Conservation (phyloP, 2,888 invertebrate species). For the Timema podura region DNA sequence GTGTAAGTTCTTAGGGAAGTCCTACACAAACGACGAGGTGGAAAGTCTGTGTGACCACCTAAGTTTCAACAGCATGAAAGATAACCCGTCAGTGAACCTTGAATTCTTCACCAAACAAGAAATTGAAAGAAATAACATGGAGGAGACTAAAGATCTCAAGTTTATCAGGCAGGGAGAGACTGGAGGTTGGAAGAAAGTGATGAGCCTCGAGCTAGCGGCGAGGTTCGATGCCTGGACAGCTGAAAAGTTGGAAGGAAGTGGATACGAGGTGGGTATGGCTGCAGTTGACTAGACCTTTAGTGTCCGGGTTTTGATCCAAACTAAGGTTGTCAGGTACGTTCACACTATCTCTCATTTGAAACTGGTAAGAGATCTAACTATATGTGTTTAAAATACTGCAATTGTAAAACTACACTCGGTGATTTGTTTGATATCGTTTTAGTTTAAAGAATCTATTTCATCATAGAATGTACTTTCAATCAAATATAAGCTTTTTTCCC, state of each 20-base stretch:
- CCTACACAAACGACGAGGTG: slow-evolving; percentile 42
- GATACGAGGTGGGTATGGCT: slow-evolving; percentile 2
- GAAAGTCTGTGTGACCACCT: slow-evolving; percentile 45
- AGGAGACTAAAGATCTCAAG: slow-evolving; percentile 33
- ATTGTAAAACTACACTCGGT: too few species aligned
- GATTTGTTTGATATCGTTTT: too few species aligned
- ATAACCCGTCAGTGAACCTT: slow-evolving; percentile 49
- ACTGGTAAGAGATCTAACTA: too few species aligned
- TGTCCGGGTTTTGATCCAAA: too few species aligned
- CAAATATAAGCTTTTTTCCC: too few species aligned
- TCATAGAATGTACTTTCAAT: too few species aligned
- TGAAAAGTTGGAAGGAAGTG: slow-evolving; percentile 14
- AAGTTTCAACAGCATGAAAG: slow-evolving; percentile 51
- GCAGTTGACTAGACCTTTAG: too few species aligned
- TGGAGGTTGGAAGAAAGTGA: slow-evolving; percentile 48
- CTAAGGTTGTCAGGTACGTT: too few species aligned
- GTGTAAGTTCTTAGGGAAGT: slow-evolving; percentile 45
- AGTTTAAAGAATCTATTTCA: too few species aligned
- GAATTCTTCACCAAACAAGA: slow-evolving; percentile 37
- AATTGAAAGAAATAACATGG: slow-evolving; percentile 33
- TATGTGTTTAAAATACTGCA: too few species aligned
- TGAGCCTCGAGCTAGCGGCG: slow-evolving; percentile 43
- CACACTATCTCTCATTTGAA: too few species aligned
- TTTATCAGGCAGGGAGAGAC: slow-evolving; percentile 44
- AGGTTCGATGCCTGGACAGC: slow-evolving; percentile 40